These are phyloP conservation scores for Mormyrus proboscirostris DNA, from an alignment of 2,797 vertebrate species.

Conservation along the genomic window DNA sequence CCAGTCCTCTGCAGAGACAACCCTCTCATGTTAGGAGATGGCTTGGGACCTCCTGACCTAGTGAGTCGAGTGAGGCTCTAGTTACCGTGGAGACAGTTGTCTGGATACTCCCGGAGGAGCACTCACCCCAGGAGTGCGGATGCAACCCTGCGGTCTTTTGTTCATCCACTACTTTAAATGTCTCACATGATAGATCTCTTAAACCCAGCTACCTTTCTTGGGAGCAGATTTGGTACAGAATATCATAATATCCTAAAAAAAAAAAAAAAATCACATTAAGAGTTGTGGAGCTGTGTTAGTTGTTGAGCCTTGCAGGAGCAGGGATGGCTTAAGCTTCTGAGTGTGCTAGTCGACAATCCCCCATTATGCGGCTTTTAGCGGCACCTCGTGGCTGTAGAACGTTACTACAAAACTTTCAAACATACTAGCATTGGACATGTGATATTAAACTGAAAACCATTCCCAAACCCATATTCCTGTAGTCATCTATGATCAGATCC, in stretches of 20 bases:
- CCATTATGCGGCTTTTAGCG: slow-evolving; percentile 22
- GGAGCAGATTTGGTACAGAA: background rate
- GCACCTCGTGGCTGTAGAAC: slow-evolving; percentile 43
- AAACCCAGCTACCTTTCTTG: background rate
- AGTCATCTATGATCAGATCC: background rate
- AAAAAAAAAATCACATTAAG: background rate
- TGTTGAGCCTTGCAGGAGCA: background rate
- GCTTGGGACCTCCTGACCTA: slow-evolving; percentile 50
- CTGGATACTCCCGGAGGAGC: slow-evolving; percentile 41
- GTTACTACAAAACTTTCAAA: slow-evolving; percentile 29
- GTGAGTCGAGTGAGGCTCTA: slow-evolving; percentile 45
- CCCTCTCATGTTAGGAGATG: slow-evolving; percentile 54
- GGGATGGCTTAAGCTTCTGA: background rate
- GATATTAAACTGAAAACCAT: background rate
- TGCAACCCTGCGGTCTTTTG: background rate
- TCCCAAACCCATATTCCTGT: background rate
- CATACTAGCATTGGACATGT: background rate
- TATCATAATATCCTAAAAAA: background rate
- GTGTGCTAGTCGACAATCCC: background rate
- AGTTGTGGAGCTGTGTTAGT: background rate
- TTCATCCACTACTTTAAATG: background rate
- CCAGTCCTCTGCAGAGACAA: slow-evolving; percentile 39
- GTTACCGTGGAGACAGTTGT: slow-evolving; percentile 56
- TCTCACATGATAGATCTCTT: background rate
- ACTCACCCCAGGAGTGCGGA: slow-evolving; percentile 36